Evolutionary conservation across 2,113 vertebrate genomes (phyloP), one percentile per base, ranked within the genome.

Genomic region (Centropristis striata): DNA sequence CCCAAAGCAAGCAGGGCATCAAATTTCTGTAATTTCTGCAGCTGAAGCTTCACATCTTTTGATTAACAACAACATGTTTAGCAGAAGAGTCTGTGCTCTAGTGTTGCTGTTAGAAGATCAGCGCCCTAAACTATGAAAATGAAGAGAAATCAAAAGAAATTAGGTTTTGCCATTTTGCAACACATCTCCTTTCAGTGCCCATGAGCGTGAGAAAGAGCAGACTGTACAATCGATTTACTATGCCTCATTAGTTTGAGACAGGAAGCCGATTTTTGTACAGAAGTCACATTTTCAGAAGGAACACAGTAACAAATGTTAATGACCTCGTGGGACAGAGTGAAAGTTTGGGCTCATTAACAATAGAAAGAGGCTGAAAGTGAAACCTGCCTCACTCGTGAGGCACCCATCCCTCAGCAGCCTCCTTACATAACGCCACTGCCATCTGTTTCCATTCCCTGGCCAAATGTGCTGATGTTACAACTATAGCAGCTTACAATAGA

Each of bases 381-480:
- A 72, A 78, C 81, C 27, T 36, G 75, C 51, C 39, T 82, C 68
- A 21, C 64, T 78, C 14, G n/a, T 75, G 84, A 90, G 83, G 66
- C 79, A 57, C 55, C 54, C 55, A 39, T 92, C 90, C 64, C 66
- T 88, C 91, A 84, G 65, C 84, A 75, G 67, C 61, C 78, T 78
- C 73, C 87, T 86, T 85, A 78, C 69, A 71, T 84, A 75, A 83
- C 71, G 47, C 50, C 69, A 75, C 8, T 75, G 80, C 86, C 89
- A 90, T 83, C 71, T 90, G 86, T 90, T 89, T 90, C 80, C 82
- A 78, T 87, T 81, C 71, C 74, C 77, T 49, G 60, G 77, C 84
- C 60, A 83, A 87, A 87, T 82, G 78, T 71, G 71, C 89, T 85
- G 79, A 90, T 90, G 87, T 90, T 87, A 86, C 77, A 87, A 71